phyloP scores from a whole-genome alignment of 2,888 invertebrate species.

The Thecophora atra region DNA sequence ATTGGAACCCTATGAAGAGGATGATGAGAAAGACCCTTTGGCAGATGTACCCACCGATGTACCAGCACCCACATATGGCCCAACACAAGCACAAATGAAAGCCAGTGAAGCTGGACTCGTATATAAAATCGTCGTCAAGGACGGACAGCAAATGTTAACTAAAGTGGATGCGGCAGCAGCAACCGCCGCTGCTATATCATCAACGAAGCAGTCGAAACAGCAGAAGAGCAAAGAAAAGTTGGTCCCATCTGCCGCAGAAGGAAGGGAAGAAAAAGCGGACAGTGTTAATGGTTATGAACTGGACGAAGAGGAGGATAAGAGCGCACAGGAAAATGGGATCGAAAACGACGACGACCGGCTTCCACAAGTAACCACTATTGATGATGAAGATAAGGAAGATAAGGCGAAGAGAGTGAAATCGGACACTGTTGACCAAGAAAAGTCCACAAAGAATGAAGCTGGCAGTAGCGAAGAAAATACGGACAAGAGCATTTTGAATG shows the following conservation, averaged over 20 bases:
- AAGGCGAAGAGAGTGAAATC: constrained; percentile 5
- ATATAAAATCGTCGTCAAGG: constrained; percentile 76
- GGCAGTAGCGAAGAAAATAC: background rate
- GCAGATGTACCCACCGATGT: constrained; percentile 45
- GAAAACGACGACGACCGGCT: constrained; percentile 35
- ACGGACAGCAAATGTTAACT: constrained; percentile 75
- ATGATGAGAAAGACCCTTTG: constrained; percentile 43
- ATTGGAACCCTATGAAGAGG: constrained; percentile 5
- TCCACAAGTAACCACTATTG: constrained; percentile 34
- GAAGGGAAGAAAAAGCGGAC: constrained; percentile 36
- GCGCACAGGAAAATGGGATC: background rate
- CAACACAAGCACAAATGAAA: constrained; percentile 57
- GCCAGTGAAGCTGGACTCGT: constrained; percentile 60
- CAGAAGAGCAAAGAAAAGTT: constrained; percentile 33
- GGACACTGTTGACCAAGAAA: background rate
- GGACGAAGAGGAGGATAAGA: background rate
- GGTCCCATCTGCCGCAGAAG: background rate
- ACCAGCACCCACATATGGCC: constrained; percentile 41
- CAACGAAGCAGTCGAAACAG: constrained; percentile 34
- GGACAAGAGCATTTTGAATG: constrained; percentile 41
- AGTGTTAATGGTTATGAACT: constrained; percentile 1
- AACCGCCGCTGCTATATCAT: constrained; percentile 4
- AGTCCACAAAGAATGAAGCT: constrained; percentile 1
- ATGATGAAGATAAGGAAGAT: constrained; percentile 26
- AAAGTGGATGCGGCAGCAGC: constrained; percentile 52